These are phyloP conservation scores for Pelvicachromis taeniatus DNA, from an alignment of 2,113 vertebrate genomes.

Conservation along the genomic window DNA sequence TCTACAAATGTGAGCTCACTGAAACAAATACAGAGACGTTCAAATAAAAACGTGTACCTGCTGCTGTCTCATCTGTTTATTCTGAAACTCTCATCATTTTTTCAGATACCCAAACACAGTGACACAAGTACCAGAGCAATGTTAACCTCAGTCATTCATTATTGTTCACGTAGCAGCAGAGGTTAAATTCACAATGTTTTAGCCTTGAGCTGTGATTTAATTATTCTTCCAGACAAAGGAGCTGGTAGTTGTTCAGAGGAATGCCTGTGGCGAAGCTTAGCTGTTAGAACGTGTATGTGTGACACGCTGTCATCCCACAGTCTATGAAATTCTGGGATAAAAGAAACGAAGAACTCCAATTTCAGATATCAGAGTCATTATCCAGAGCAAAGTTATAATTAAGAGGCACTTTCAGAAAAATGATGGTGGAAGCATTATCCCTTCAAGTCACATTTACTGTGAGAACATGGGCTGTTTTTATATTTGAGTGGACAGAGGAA, in stretches of 20 bases:
- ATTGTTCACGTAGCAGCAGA: neutral
- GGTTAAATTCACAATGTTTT: neutral
- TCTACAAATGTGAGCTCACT: neutral
- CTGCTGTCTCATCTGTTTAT: neutral
- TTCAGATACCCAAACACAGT: neutral
- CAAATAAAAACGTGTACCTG: neutral
- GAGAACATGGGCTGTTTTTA: neutral
- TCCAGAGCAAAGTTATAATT: conserved; percentile 43
- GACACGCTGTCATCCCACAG: neutral
- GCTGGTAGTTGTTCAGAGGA: neutral
- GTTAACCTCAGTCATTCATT: neutral
- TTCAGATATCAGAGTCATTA: conserved; percentile 54
- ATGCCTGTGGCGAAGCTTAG: neutral
- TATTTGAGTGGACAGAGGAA: neutral
- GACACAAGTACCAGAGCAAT: neutral
- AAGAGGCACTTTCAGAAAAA: conserved; percentile 34
- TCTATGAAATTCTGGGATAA: conserved; percentile 23
- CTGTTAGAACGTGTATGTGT: neutral
- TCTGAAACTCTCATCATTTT: neutral
- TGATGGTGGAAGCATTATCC: conserved; percentile 14
- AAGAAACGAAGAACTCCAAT: conserved; percentile 45
- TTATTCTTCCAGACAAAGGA: conserved; percentile 13
- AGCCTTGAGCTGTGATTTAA: conserved; percentile 30
- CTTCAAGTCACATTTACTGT: neutral
- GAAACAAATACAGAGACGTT: neutral